Conservation (phyloP, 2,113 vertebrate genomes). For the Callithrix jacchus region DNA sequence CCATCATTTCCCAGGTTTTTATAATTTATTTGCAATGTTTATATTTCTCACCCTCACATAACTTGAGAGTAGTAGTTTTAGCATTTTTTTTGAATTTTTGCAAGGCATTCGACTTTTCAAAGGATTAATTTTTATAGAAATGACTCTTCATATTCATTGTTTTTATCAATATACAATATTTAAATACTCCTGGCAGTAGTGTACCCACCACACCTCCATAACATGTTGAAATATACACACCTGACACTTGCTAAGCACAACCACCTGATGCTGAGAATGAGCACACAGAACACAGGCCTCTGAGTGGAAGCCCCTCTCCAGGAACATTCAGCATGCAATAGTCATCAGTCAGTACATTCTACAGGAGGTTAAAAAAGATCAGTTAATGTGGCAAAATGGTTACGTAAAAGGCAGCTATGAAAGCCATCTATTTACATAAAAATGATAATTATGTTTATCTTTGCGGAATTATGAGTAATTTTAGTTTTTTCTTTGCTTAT, state of each 20-base stretch:
- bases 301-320: rapidly evolving
- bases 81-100: background rate
- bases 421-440: background rate
- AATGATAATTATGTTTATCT: constrained; percentile 7
- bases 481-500: constrained; percentile 12
- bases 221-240: background rate
- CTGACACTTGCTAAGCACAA: background rate
- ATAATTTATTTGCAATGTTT: constrained; percentile 32
- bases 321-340: background rate
- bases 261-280: background rate
- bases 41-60: background rate
- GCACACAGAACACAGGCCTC: background rate
- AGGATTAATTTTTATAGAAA: constrained; percentile 12
- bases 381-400: background rate
- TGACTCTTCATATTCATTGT: background rate
- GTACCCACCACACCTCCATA: background rate
- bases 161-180: background rate
- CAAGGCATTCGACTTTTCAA: background rate
- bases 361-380: background rate
- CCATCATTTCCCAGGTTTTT: background rate
- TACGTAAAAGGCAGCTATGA: background rate
- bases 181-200: background rate
- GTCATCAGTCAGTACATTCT: background rate
- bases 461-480: background rate
- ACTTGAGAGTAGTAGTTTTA: background rate